Evolutionary conservation across 2,113 vertebrate species (phyloP), one percentile per base, ranked within the genome.

Genomic region (Trinectes maculatus): DNA sequence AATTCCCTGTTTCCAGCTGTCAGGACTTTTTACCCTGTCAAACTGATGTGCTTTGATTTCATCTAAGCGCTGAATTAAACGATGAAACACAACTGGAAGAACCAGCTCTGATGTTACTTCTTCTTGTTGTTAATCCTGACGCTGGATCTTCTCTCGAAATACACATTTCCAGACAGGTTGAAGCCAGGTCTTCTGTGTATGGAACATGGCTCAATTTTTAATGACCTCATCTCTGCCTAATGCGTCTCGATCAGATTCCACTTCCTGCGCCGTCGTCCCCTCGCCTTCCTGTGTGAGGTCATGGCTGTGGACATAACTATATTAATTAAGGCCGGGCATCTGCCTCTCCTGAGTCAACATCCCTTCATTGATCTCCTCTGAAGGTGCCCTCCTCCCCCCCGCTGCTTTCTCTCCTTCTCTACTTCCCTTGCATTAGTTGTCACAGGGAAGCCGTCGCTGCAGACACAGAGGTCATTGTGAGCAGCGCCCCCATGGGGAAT

Each of bases 271-370:
- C 87, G 89, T 80, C 83, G 91, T 91, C 83, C 89, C 82, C 82
- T 44, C 1, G 51, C 69, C 76, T 93, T 91, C 84, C 92, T 85
- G 87, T 54, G 85, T 89, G 87, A 90, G 87, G 81, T 90, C 84
- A 87, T 83, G 73, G 72, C 85, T 76, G 67, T 44, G 68, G 64
- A 85, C 61, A 57, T 87, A 88, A 89, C 91, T 90, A 70, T 74
- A 80, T 92, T 92, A 91, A 88, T 87, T 91, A 80, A 62, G 80
- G 71, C 74, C 83, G 65, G 74, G 85, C 93, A 93, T 92, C 93
- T 95, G 93, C 89, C 93, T 93, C 89, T 92, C 90, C 89, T 87
- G 87, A 84, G 87, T 91, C 89, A 82, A 71, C 70, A 33, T 87
- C 62, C 77, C 34, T 33, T 78, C 88, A 87, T 91, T 85, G 83